Conservation (phyloP, 2,113 vertebrate genomes). For the Halcyon malimbica region DNA sequence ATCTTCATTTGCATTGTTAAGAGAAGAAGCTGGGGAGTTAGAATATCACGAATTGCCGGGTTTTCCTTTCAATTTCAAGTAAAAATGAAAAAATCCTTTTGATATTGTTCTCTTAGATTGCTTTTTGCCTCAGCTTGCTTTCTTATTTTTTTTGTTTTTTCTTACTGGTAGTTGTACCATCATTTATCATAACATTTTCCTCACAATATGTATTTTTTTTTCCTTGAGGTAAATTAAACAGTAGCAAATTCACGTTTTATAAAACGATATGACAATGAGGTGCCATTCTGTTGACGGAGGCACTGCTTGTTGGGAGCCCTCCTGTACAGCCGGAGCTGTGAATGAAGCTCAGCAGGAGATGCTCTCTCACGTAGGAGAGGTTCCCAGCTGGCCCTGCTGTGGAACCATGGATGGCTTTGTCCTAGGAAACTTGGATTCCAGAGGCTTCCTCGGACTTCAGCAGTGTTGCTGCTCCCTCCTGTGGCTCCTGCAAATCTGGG, state of each 20-base stretch:
- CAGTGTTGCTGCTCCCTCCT: constrained; percentile 41
- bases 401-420: not conserved
- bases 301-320: not conserved
- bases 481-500: not conserved
- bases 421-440: not conserved
- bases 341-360: not conserved
- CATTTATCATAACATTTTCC: not conserved
- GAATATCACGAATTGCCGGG: not conserved
- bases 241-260: not conserved
- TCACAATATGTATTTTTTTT: not conserved
- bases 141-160: not conserved
- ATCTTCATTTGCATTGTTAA: not conserved
- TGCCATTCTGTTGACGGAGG: not conserved
- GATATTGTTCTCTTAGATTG: not conserved
- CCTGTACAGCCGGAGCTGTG: not conserved
- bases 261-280: fast-evolving
- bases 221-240: not conserved
- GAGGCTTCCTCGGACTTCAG: not conserved
- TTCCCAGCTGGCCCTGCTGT: not conserved
- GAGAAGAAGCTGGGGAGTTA: not conserved
- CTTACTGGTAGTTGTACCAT: not conserved
- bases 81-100: not conserved
- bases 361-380: not conserved
- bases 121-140: not conserved
- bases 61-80: not conserved